Conservation (phyloP, 2,113 vertebrate species). For the Glaucidium brasilianum region DNA sequence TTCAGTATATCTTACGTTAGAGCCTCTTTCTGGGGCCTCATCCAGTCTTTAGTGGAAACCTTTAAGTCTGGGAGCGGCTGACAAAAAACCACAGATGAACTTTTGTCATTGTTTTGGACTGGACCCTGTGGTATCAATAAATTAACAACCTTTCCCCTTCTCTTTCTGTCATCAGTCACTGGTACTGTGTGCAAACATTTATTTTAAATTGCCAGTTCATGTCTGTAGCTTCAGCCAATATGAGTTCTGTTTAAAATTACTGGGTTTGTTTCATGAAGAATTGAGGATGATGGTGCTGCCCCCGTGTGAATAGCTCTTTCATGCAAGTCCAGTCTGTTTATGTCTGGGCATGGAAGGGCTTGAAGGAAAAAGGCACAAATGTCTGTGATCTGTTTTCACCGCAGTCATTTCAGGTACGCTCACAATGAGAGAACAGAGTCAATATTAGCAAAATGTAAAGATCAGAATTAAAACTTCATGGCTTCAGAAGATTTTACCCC, state of each 20-base stretch:
- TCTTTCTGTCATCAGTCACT: background rate
- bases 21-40: background rate
- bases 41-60: background rate
- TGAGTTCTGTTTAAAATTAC: background rate
- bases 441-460: background rate
- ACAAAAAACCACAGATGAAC: background rate
- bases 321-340: background rate
- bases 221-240: background rate
- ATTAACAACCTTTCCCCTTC: background rate
- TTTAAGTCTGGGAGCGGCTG: background rate
- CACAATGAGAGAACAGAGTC: background rate
- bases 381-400: background rate
- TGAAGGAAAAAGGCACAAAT: background rate
- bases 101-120: background rate
- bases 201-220: background rate
- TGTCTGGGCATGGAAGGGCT: background rate
- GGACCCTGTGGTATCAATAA: background rate
- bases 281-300: background rate
- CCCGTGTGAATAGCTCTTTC: background rate
- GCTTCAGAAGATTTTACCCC: background rate
- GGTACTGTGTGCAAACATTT: background rate
- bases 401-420: fast-evolving
- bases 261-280: background rate
- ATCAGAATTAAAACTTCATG: background rate
- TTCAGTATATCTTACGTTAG: too few species aligned